Evolutionary conservation across 2,113 vertebrate species (phyloP), one percentile per base, ranked within the genome.

Genomic region (Xenopus laevis): DNA sequence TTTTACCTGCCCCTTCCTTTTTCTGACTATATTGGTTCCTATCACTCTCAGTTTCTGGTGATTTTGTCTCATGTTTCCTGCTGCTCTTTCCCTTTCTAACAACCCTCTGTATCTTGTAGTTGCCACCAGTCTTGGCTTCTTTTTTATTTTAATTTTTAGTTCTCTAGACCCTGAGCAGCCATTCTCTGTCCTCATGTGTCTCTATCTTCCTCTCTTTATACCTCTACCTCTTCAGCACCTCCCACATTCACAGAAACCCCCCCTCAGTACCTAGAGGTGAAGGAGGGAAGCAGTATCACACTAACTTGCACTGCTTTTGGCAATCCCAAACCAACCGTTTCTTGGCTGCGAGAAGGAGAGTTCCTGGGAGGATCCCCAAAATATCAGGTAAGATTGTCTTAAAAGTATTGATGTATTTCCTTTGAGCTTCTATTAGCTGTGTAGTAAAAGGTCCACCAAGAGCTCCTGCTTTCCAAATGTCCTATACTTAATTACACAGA

Each of bases 271-370:
- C 95, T 99, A 78, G 97, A 98, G 86, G 96, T 94, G 0, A 98
- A 97, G 85, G 96, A 99, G 84, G 96, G 96, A 30, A 91, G 95
- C 81, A 97, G 93, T 50, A 85, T 95, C 78, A 91, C 91, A 79
- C 87, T 99, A 80, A 97, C 91, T 81, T 99, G 97, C 87, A 94
- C 94, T 77, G 97, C 97, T 61, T 95, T 95, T 10, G 97, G 97
- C 82, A 98, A 98, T 86, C 97, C 97, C 69, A 98, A 98, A 85
- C 97, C 97, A 69, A 91, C 93, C 27, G 95, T 99, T 89, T 96
- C 94, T 85, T 99, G 97, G 97, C 91, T 97, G 78, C 89, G 91
- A 79, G 96, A 99, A 78, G 96, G 95, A 79, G 91, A 92, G 57
- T 91, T 95, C 83, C 86, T 99, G 33, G 86, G 84, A 80, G 88